Base-by-base conservation (phyloP, 1,140 invertebrate genomes). In the Drosophila paulistorum region DNA sequence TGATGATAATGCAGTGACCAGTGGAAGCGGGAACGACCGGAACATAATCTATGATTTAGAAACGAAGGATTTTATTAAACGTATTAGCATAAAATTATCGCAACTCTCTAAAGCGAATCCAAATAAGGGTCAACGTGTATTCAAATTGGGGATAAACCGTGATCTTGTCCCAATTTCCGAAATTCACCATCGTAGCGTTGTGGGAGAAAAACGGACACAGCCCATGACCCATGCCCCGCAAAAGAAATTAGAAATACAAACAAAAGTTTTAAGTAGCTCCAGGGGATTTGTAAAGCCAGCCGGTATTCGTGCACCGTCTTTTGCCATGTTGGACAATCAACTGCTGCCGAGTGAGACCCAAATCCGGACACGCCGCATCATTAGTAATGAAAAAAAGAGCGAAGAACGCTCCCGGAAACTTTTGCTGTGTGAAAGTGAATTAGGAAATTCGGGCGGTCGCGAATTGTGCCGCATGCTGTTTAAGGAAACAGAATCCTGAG, bases 401-500 rank as follows among this genome's bases (percentile, higher is more conserved):
- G 74, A 64, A 26, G 74, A 77, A 55, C 65, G 74, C 17, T 77
- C 74, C 2, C 54, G 71, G 3, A 71, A 77, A 59, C 48, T 77
- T 48, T 48, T 77, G 37, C 65, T 77, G 1, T 77, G 74, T 33
- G 71, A 71, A 41, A 60, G 60, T 23, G 74, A 64, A 33, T 37
- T 65, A 35, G 71, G 66, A 14, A 66, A 66, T 7, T 63, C 63
- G 5, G 61, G 70, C 23, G 73, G 68, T 17, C 33, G 57, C 13
- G 74, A 77, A 62, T 57, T 77, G 14, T 77, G 74, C 61, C 65
- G 71, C 5, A 77, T 77, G 74, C 58, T 77, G 0, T 77, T 77
- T 30, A 77, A 77, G 39, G 74, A 66, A 42, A 62, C 60, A 42
- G 74, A 66, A 23, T 41, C 60, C 60, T 62, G 39, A 62, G 60